Evolutionary conservation across 2,888 invertebrate genomes (phyloP), one percentile per base, ranked within the genome.

Genomic region (Cerceris rybyensis): DNA sequence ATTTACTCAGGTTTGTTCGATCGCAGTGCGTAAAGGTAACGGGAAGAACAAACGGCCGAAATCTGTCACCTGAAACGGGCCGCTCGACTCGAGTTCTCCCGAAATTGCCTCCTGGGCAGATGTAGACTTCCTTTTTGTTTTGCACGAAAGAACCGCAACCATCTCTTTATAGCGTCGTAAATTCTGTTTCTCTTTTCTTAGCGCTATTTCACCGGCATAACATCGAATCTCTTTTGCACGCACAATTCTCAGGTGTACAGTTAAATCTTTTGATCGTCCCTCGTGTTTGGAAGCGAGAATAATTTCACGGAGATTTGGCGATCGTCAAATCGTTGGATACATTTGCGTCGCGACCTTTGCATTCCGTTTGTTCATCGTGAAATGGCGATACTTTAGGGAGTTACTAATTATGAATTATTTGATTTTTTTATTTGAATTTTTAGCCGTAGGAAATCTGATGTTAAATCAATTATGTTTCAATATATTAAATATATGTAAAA

Each of bases 41-140:
- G 85, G 85, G 81, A 84, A 70, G 69, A 68, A 84, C 60, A 70
- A 70, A 63, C 80, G 76, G 70, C 60, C 81, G 83, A 84, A 81
- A 84, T 85, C 76, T 73, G 72, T 83, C 80, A 84, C 80, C 75
- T 72, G 77, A 82, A 77, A 84, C 76, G 70, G 67, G 41, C 70
- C 57, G 49, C 17, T 52, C 17, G 46, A 41, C 58, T 57, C 55
- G 65, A 9, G 14, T 69, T 50, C 49, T 54, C 65, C 58, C 58
- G 59, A 65, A 75, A 80, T 78, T 69, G 57, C 57, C 67, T 68
- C 59, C 39, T 59, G 67, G 72, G 70, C 74, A 72, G 69, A 68
- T 66, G 66, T 63, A 58, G 8, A 28, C 42, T 63, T 43, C 52
- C 80, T 70, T 75, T 59, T 13, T 55, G 54, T 76, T 71, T 69